Evolutionary conservation across 2,113 vertebrate species (phyloP).

Genomic region (Poeciliopsis prolifica): DNA sequence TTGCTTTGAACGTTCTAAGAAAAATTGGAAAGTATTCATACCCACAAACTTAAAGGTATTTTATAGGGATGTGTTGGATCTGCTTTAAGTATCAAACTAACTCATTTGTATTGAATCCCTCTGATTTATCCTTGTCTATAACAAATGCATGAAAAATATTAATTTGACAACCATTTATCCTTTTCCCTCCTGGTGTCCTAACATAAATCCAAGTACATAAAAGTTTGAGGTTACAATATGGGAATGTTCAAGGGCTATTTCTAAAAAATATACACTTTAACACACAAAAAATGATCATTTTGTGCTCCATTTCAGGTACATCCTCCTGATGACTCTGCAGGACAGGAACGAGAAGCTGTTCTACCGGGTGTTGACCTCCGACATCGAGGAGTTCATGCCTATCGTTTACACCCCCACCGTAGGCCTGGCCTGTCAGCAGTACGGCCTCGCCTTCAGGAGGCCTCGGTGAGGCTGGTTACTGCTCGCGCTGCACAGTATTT

Average conservation of each 20-base stretch:
- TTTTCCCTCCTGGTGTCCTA: no score
- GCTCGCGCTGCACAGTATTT: not conserved
- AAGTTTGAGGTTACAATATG: no score
- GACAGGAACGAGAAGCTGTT: slow-evolving; percentile 98
- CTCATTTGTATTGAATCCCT: not conserved
- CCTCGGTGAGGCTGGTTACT: slow-evolving; percentile 85
- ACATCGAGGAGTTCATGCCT: slow-evolving; percentile 97
- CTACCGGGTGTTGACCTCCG: slow-evolving; percentile 93
- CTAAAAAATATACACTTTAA: no score
- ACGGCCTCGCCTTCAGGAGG: slow-evolving; percentile 94
- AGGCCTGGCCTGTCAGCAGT: slow-evolving; percentile 96
- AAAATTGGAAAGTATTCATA: not conserved
- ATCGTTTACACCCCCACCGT: slow-evolving; percentile 97
- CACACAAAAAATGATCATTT: no score
- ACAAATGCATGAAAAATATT: no score
- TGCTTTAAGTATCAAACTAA: no score
- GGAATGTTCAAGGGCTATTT: no score
- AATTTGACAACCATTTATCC: no score
- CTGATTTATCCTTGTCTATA: no score
- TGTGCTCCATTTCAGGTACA: slow-evolving; percentile 82
- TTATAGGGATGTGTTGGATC: not conserved
- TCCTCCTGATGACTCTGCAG: slow-evolving; percentile 96
- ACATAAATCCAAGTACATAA: no score
- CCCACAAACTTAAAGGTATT: not conserved
- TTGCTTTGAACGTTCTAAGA: not conserved